These are phyloP conservation scores for Nymphalis polychloros DNA, from an alignment of 2,888 invertebrate species.

Conservation along the genomic window DNA sequence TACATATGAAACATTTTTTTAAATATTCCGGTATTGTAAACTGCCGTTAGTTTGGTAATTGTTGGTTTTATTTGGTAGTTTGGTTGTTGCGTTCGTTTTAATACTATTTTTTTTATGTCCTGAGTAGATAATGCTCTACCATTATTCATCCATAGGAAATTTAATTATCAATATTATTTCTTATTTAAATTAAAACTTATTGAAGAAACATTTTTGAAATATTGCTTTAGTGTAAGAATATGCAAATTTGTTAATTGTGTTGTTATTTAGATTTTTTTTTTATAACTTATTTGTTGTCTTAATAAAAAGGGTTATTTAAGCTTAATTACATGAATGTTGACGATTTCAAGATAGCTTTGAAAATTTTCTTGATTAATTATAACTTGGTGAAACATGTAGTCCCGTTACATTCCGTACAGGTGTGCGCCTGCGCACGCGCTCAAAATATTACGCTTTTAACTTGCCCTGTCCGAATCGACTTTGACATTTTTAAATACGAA, in stretches of 20 bases:
- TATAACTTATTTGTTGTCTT: not conserved
- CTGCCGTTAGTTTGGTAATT: no score
- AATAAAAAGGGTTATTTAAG: not conserved
- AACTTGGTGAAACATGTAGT: conserved; percentile 30
- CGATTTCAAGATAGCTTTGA: conserved; percentile 23
- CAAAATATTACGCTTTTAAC: conserved; percentile 16
- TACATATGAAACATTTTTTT: no score
- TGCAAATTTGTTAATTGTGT: not conserved
- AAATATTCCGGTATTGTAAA: no score
- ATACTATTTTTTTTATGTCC: no score
- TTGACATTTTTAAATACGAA: conserved; percentile 16
- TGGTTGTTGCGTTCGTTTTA: no score
- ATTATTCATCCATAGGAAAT: no score
- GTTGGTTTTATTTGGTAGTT: no score
- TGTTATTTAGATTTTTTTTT: not conserved
- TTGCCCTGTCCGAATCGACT: conserved; percentile 2
- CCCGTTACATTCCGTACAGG: conserved; percentile 42
- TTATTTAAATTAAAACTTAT: no score
- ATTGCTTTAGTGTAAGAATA: no score
- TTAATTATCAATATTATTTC: no score
- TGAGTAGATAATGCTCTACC: no score
- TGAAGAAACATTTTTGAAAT: no score
- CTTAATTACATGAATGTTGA: not conserved
- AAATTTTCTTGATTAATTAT: conserved; percentile 36
- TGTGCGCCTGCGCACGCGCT: conserved; percentile 35